Evolutionary conservation across 2,888 invertebrate genomes (phyloP).

Genomic region (Callyntrura guangdongensis): DNA sequence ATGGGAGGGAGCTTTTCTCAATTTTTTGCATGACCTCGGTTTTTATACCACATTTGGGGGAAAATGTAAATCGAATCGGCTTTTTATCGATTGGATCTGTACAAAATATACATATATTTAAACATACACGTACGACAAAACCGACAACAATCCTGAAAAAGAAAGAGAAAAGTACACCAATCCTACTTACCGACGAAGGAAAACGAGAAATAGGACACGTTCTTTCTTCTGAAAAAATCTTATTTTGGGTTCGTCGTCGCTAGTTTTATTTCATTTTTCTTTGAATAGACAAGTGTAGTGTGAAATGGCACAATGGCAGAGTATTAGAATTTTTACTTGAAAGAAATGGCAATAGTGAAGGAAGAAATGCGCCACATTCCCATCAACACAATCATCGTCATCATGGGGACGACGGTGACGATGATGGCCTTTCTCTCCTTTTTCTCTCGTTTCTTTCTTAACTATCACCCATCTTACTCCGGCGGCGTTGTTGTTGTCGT

Average conservation of each 20-base stretch:
- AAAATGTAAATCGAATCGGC: slow-evolving; percentile 73
- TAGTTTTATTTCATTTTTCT: slow-evolving; percentile 26
- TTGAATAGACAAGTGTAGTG: slow-evolving; percentile 1
- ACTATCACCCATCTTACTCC: slow-evolving; percentile 50
- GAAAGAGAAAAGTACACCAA: not conserved
- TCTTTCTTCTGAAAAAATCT: not conserved
- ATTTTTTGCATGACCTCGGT: not conserved
- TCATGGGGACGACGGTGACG: not conserved
- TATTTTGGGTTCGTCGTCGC: not conserved
- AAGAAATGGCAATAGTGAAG: slow-evolving; percentile 16
- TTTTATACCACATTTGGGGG: slow-evolving; percentile 55
- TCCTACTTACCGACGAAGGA: not conserved
- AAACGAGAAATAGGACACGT: slow-evolving; percentile 5
- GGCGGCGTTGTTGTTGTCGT: not conserved
- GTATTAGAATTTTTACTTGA: slow-evolving; percentile 46
- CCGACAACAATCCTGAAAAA: slow-evolving; percentile 27
- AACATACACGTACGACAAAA: not conserved
- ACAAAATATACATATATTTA: slow-evolving; percentile 6
- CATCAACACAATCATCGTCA: slow-evolving; percentile 51
- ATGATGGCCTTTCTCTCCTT: slow-evolving; percentile 26
- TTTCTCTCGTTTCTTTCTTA: slow-evolving; percentile 4
- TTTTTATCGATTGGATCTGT: slow-evolving; percentile 69
- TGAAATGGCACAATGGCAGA: slow-evolving; percentile 43
- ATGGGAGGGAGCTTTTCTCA: not conserved
- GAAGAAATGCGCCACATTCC: slow-evolving; percentile 17